Percentiles rank a stretch among this genome's conserved stretches.
Conservation (phyloP, 2,113 vertebrate species). For the Syngnathoides biaculeatus region DNA sequence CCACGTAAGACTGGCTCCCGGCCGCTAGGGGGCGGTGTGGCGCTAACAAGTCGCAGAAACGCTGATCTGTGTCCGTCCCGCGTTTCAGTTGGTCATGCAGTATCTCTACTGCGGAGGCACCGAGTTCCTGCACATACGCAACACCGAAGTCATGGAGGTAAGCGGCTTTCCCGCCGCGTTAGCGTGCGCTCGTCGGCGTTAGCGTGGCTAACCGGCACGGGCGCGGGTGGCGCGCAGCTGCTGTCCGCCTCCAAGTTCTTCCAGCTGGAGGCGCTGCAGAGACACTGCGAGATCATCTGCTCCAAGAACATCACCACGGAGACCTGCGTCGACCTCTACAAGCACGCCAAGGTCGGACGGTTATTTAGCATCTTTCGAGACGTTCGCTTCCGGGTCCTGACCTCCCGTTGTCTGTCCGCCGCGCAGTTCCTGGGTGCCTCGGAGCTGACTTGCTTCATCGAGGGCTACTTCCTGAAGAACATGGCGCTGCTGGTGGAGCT, state of each 20-base stretch:
- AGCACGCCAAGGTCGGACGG: slow-evolving; percentile 72
- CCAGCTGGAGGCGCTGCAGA: slow-evolving; percentile 76
- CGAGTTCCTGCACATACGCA: slow-evolving; percentile 74
- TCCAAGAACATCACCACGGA: slow-evolving; percentile 78
- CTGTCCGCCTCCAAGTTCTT: slow-evolving; percentile 78
- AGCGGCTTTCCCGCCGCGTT: not conserved
- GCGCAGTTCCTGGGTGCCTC: slow-evolving; percentile 70
- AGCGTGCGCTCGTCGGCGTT: too few relatives aligned
- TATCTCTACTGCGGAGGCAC: slow-evolving; percentile 77
- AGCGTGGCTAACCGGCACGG: slow-evolving; percentile 16
- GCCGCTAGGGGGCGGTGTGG: not conserved
- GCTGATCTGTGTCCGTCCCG: slow-evolving; percentile 6
- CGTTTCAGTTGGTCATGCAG: slow-evolving; percentile 77
- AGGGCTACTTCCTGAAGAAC: slow-evolving; percentile 81
- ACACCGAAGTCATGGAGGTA: slow-evolving; percentile 80
- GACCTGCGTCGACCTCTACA: slow-evolving; percentile 76
- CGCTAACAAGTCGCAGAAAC: not conserved
- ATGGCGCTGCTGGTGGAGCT: slow-evolving; percentile 79
- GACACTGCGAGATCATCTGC: slow-evolving; percentile 82
- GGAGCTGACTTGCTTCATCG: slow-evolving; percentile 75
- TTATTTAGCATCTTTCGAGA: too few relatives aligned
- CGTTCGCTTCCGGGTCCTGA: too few relatives aligned
- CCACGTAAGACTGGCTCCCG: slow-evolving; percentile 41
- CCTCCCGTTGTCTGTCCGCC: not conserved
- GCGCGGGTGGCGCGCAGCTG: slow-evolving; percentile 59